phyloP scores from a whole-genome alignment of 2,113 vertebrate species.

The Sebastes fasciatus region DNA sequence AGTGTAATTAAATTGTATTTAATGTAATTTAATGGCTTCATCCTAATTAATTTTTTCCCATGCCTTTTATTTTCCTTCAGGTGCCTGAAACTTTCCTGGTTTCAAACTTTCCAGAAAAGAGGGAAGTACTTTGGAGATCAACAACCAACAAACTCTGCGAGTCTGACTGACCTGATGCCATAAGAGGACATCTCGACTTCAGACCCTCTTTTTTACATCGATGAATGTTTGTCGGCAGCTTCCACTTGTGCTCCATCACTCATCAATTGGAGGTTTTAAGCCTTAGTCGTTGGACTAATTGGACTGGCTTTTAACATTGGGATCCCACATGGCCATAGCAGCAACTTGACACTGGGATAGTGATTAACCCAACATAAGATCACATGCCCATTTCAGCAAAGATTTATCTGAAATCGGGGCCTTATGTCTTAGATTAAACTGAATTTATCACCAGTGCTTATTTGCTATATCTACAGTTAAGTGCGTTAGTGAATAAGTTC shows the following conservation, averaged over 20 bases:
- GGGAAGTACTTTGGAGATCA: not conserved
- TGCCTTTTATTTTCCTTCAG: conserved; percentile 54
- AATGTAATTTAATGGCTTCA: not conserved
- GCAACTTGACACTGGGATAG: not conserved
- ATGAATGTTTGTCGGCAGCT: conserved; percentile 45
- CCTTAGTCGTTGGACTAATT: not conserved
- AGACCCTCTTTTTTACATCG: not conserved
- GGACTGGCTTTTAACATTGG: conserved; percentile 18
- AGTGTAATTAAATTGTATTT: conserved; percentile 11
- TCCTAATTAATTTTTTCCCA: not conserved
- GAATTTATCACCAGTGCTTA: not conserved
- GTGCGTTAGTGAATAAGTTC: too few species aligned
- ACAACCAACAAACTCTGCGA: not conserved
- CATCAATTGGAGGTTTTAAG: not conserved
- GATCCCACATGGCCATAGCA: not conserved
- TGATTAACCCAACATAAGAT: not conserved
- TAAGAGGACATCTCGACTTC: conserved; percentile 6
- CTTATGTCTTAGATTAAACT: conserved; percentile 35
- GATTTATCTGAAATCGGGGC: conserved; percentile 9
- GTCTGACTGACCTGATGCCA: conserved; percentile 2
- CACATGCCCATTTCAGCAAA: conserved; percentile 20
- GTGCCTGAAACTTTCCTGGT: conserved; percentile 43
- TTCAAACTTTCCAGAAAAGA: not conserved
- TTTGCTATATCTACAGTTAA: not conserved
- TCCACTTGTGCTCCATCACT: not conserved